Percentiles rank a stretch among this genome's conserved stretches.
Conservation (phyloP, 2,113 vertebrate species). For the Onychostruthus taczanowskii region DNA sequence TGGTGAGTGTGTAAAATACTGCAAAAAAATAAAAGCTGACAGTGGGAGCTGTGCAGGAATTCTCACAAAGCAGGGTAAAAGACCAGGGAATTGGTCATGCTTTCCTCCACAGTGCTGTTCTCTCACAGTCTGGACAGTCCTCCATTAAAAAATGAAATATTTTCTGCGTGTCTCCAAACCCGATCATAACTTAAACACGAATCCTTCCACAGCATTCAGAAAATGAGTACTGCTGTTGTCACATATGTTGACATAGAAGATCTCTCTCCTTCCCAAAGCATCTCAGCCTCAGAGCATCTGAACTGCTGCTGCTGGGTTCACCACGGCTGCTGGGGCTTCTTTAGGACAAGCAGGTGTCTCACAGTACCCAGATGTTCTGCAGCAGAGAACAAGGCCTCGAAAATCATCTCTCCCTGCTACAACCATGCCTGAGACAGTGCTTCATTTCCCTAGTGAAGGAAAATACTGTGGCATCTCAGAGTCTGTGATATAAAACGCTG, state of each 20-base stretch:
- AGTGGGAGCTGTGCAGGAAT: neutral
- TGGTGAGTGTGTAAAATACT: neutral
- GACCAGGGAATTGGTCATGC: neutral
- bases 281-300: neutral
- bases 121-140: neutral
- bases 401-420: neutral
- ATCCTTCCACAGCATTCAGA: neutral
- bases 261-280: neutral
- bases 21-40: neutral
- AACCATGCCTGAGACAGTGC: neutral
- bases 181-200: fast-evolving
- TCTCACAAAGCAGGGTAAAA: neutral
- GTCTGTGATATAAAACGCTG: fast-evolving
- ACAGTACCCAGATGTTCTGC: neutral
- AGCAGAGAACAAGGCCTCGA: neutral
- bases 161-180: neutral
- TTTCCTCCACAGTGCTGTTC: neutral
- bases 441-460: neutral
- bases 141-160: neutral
- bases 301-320: neutral
- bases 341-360: neutral
- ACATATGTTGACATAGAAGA: neutral
- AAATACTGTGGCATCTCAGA: neutral
- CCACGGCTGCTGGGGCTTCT: neutral
- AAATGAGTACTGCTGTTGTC: neutral